Percentiles rank a stretch among this genome's conserved stretches.
Evolutionary conservation across 2,797 vertebrate genomes (phyloP).

Genomic region (Dendrocincla fuliginosa): DNA sequence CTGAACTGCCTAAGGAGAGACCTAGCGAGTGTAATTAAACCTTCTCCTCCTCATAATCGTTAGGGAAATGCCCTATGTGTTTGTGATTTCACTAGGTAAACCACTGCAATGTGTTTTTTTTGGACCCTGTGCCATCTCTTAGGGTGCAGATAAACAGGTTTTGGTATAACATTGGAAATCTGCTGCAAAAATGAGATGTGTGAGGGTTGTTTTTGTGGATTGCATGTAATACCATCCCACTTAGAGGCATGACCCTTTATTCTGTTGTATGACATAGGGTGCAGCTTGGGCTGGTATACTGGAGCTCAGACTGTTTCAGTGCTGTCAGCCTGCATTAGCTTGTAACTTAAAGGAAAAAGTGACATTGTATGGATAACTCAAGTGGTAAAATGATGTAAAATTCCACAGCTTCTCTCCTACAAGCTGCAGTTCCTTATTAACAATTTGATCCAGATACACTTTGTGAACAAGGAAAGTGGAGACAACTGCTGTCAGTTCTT

Average conservation of each 20-base stretch:
- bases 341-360: not conserved
- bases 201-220: not conserved
- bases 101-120: not conserved
- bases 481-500: not conserved
- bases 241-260: not conserved
- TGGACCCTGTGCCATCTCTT: not conserved
- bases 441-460: not conserved
- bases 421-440: not conserved
- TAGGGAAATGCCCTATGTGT: not conserved
- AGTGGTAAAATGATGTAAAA: not conserved
- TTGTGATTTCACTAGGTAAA: not conserved
- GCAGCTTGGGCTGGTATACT: not conserved
- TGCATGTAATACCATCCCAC: not conserved
- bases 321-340: not conserved
- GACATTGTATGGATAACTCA: not conserved
- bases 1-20: not conserved
- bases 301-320: not conserved
- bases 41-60: not conserved
- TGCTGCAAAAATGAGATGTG: not conserved
- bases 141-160: not conserved
- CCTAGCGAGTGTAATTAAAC: not conserved
- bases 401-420: not conserved
- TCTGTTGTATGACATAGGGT: not conserved
- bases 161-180: not conserved
- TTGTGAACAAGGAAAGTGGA: not conserved